Percentiles rank a stretch among this genome's conserved stretches.
These are phyloP conservation scores for Poeciliopsis retropinna DNA, from an alignment of 2,113 vertebrate genomes.

Conservation along the genomic window DNA sequence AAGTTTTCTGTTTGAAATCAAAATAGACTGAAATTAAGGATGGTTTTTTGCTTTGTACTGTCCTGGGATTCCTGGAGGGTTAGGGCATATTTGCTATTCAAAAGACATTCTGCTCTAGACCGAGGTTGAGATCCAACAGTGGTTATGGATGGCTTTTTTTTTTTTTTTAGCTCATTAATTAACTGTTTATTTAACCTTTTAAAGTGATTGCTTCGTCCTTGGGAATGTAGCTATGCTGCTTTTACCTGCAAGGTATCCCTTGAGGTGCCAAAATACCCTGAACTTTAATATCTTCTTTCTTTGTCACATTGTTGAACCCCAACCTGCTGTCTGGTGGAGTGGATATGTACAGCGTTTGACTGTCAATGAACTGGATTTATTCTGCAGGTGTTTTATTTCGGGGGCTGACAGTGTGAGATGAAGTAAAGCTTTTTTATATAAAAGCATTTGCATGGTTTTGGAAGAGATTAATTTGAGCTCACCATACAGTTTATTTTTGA, in stretches of 20 bases:
- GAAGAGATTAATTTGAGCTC: not conserved
- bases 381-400: not conserved
- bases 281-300: constrained; percentile 23
- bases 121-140: not conserved
- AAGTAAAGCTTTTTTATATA: not conserved
- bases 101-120: too few relatives aligned
- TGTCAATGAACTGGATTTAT: not conserved
- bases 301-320: constrained; percentile 16
- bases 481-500: not conserved
- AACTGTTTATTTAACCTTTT: constrained; percentile 10
- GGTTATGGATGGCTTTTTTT: not conserved
- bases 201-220: constrained; percentile 3
- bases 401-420: not conserved
- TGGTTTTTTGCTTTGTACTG: too few relatives aligned
- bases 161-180: constrained; percentile 7
- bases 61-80: too few relatives aligned
- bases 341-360: not conserved
- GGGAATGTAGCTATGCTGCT: constrained; percentile 9
- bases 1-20: too few relatives aligned
- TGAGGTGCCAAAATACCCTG: constrained; percentile 13
- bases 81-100: too few relatives aligned
- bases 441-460: constrained; percentile 3
- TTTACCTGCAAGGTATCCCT: constrained; percentile 2
- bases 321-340: constrained; percentile 1
- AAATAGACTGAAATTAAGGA: too few relatives aligned